A percentile compares a stretch with the other conserved stretches of the same genome.
Conservation (phyloP, 2,113 vertebrate genomes). For the Micronisus gabar region DNA sequence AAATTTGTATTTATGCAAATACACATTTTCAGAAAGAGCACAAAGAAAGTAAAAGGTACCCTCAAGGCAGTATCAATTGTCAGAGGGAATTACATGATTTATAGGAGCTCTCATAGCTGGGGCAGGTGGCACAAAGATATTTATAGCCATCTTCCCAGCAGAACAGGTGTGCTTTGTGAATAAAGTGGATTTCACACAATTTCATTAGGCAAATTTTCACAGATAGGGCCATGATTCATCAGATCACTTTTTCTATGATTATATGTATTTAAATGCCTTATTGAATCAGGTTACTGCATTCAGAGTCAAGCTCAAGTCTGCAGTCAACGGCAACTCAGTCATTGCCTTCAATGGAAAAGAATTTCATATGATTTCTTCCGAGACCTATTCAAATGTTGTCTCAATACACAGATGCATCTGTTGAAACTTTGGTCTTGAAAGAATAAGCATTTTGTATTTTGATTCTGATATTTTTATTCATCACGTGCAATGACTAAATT, state of each 20-base stretch:
- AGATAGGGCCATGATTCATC: background rate
- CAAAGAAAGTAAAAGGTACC: background rate
- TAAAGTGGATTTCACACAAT: conserved; percentile 50
- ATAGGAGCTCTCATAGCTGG: conserved; percentile 14
- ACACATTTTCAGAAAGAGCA: background rate
- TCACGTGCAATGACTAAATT: background rate
- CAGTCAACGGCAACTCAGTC: background rate
- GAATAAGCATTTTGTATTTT: background rate
- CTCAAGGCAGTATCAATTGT: background rate
- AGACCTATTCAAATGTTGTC: background rate
- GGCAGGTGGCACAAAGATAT: conserved; percentile 52
- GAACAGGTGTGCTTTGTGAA: conserved; percentile 59
- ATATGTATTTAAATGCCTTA: background rate
- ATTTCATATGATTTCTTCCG: background rate
- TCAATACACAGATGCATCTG: background rate
- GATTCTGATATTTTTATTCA: background rate
- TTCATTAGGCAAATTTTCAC: conserved; percentile 31
- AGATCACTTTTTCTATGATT: background rate
- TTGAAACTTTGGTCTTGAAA: background rate
- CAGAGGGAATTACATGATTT: conserved; percentile 39
- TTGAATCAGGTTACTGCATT: background rate
- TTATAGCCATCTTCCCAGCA: conserved; percentile 31
- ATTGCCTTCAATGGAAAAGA: background rate
- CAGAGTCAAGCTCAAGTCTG: background rate
- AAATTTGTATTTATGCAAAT: background rate